Evolutionary conservation across 1,140 invertebrate species (phyloP), one percentile per base, ranked within the genome.

Genomic region (Anoplolepis gracilipes): DNA sequence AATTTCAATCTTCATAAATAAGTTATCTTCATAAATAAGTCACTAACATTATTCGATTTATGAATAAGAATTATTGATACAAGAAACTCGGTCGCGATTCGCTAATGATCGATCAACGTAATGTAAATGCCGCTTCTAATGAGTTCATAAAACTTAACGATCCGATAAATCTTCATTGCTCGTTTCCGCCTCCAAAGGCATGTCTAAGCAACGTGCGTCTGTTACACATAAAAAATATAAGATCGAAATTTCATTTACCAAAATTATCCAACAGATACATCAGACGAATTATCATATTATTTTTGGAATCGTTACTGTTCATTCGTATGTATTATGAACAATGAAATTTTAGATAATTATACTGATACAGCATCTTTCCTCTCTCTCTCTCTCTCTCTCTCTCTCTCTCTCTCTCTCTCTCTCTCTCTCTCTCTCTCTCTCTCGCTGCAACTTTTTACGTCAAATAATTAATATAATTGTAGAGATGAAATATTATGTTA

Each of bases 151-250:
- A 79, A 79, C 25, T 33, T 77, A 25, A 42, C 57, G 57, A 77
- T 77, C 75, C 75, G 57, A 64, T 77, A 64, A 77, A 77, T 64
- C 16, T 19, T 13, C 70, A n/a, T 73, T 33, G 72, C n/a, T 39
- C 53, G n/a, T 75, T 30, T 75, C 30, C 11, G 30, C 25, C 8
- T 16, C 28, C 42, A 53, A 78, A 53, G 76, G 53, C 28, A 39
- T 30, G 30, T 49, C 19, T 19, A 33, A n/a, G n/a, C n/a, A 19
- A 67, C 61, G 36, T 79, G 62, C 30, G 62, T 42, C 61, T 78
- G 39, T 65, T 67, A 22, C 28, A 30, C 39, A 69, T 69, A 49
- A 79, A 79, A 79, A 79, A 55, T 53, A 79, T 42, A 79, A 79
- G 2, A 22, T 13, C 13, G 22, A 42, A 53, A 67, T 16, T 64